Base-by-base conservation (phyloP, 2,888 invertebrate species). In the Abrostola tripartita region DNA sequence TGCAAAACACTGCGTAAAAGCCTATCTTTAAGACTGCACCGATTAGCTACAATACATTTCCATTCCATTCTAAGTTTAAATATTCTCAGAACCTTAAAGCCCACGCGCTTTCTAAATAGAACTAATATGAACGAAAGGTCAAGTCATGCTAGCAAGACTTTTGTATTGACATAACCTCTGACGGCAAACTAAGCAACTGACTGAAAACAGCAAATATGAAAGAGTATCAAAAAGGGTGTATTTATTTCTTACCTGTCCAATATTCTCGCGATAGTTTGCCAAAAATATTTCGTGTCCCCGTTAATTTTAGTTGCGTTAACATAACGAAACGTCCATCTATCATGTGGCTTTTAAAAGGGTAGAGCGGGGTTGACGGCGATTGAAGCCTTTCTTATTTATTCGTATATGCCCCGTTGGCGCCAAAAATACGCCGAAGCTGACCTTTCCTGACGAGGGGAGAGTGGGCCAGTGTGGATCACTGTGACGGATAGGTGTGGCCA, bases 261-360 rank as follows among this genome's bases (percentile, higher is more conserved):
- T 70, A 72, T 41, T n/a, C 35, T 6, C 38, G 24, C 47, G 56
- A 62, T 75, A 75, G 75, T 58, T 56, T 63, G 53, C 52, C 57
- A 67, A 76, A 74, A 78, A 78, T 71, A 65, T 68, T 52, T 38
- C 41, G 24, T 65, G 57, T 77, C 76, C 76, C 68, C 79, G 79
- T 83, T 84, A 86, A 85, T 88, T 88, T 83, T 79, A 81, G 81
- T 82, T 79, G 69, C 81, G 76, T 81, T 80, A 76, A 82, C 84
- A 82, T 85, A 85, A 85, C 85, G 84, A 83, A 72, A 76, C 81
- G 82, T 87, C 85, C 92, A 93, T 93, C 92, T 92, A 93, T 94
- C 92, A 93, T 92, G 86, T 83, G 87, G 84, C 83, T 88, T 88
- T 88, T 88, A 90, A 90, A 93, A 92, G 93, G 93, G 92, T 91